Evolutionary conservation across 2,888 invertebrate species (phyloP), one percentile per base, ranked within the genome.

Genomic region (Drosophila cognata): DNA sequence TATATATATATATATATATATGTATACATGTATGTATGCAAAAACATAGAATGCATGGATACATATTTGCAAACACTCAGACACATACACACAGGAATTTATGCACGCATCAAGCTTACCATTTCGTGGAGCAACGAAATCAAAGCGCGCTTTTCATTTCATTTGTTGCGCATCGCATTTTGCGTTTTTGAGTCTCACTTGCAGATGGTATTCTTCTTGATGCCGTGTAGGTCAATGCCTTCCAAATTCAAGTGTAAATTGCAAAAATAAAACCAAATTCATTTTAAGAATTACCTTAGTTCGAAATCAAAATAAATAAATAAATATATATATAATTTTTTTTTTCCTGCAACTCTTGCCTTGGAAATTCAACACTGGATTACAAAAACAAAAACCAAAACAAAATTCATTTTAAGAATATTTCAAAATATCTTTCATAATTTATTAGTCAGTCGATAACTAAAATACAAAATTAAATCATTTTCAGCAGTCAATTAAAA

Each of bases 91-190:
- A 46, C 18, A 43, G 43, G 5, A 21, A 21, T 25, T 25, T 13
- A 18, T 41, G 43, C 43, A 36, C 35, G 55, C 33, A 33, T 53
- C 13, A 4, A 38, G n/a, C 61, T 33, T 25, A 16, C 28, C 35
- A 65, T 72, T 77, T 72, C 66, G 50, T 58, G 58, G 35, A 38
- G 25, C 28, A 61, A 46, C 48, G 79, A 56, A 76, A 73, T 46
- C 74, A 78, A 76, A 67, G 74, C 75, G 75, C 75, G 74, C 67
- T 55, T 59, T 74, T 56, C 59, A 56, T 52, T 33, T 61, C 76
- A 69, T 55, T 68, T 74, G 74, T 74, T 68, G 61, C 69, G 61
- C 69, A 75, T 74, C 56, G 59, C 56, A 48, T 46, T 56, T 58
- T 48, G 7, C 29, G 21, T 53, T 57, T 38, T 28, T 33, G 38